Percentiles rank a stretch among this genome's conserved stretches.
Evolutionary conservation across 2,797 vertebrate species (phyloP).

Genomic region (Poecilia wingei): DNA sequence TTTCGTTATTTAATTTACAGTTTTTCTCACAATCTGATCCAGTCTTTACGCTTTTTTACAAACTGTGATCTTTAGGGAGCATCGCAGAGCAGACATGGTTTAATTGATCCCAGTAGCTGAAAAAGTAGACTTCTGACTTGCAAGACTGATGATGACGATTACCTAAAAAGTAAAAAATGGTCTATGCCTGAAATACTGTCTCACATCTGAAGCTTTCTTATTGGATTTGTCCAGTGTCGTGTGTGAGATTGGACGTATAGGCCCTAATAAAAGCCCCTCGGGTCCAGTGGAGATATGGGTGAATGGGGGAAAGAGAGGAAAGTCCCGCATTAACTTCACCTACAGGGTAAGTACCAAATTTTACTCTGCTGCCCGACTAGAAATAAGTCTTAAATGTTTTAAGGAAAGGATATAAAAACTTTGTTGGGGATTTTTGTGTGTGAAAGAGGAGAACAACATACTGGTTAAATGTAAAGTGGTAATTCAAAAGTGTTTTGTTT

Average conservation of each 20-base stretch:
- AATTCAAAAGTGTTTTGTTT: background rate
- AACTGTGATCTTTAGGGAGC: background rate
- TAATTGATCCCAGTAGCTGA: background rate
- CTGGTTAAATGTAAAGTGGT: background rate
- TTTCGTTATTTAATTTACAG: background rate
- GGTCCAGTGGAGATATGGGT: conserved; percentile 84
- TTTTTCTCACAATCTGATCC: background rate
- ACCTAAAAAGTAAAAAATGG: background rate
- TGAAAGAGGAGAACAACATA: background rate
- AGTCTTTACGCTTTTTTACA: background rate
- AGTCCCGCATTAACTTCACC: conserved; percentile 80
- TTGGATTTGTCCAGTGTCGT: conserved; percentile 84
- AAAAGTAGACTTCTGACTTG: background rate
- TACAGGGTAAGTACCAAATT: conserved; percentile 85
- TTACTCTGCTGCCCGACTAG: background rate
- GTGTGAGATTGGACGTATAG: conserved; percentile 81
- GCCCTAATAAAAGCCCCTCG: background rate
- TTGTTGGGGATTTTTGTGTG: background rate
- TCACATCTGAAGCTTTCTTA: background rate
- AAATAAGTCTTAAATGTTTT: background rate
- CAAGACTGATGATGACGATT: background rate
- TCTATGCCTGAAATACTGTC: background rate
- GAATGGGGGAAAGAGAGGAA: conserved; percentile 84
- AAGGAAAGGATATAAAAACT: background rate
- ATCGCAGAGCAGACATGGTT: background rate